Evolutionary conservation across 2,797 vertebrate species (phyloP), one percentile per base, ranked within the genome.

Genomic region (Sebastes steindachneri): DNA sequence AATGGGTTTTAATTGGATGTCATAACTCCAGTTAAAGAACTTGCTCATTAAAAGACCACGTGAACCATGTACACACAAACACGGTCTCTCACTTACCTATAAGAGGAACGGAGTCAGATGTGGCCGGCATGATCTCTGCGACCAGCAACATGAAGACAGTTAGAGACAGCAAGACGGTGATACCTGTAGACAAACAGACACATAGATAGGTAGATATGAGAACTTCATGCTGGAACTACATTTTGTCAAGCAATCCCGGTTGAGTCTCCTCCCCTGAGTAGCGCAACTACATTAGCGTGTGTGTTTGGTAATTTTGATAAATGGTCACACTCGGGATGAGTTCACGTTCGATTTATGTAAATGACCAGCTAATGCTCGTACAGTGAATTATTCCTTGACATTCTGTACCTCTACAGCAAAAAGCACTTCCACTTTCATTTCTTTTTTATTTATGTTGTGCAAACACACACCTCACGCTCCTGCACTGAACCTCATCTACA

Each of bases 121-220:
- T 96, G 53, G 96, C 96, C 2, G 96, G 96, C 96, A 96, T 96
- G 86, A 96, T 96, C 87, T 96, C 96, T 68, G 96, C 96, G 0
- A 96, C 96, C 89, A 96, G 91, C 88, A 96, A 45, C 96, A 96
- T 96, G 90, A 96, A 96, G 3, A 96, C 96, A 3, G 96, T 96
- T 21, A 96, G 93, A 14, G 96, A 96, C 70, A 96, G 93, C 81
- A 96, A 73, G 75, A 96, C 95, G 1, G 96, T 96, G 89, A 96
- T 96, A 81, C 95, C 96, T 96, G 87, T 9, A 41, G 33, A 74
- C 2, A 77, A 53, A 79, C 0, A 45, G 35, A 26, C 2, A 45
- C 4, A 23, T 23, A 62, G n/a, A 7, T 6, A 45, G 41, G 3
- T 45, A 45, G 1, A 45, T 10, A 21, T 3, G 19, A 37, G 31